A percentile compares a stretch with the other conserved stretches of the same genome.
These are phyloP conservation scores for Callithrix jacchus DNA, from an alignment of 2,113 vertebrate genomes.

Conservation along the genomic window DNA sequence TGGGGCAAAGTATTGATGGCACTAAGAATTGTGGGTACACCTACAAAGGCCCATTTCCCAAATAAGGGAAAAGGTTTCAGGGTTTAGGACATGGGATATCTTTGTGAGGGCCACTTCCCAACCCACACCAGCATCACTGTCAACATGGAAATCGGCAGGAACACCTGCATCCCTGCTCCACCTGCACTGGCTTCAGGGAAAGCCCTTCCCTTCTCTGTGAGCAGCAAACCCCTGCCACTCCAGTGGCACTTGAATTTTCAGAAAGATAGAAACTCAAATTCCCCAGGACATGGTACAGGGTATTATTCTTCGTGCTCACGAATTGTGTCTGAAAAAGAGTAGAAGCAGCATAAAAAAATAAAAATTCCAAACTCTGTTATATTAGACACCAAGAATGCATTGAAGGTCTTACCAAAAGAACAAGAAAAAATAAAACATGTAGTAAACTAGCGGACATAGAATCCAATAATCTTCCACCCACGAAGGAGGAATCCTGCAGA, in stretches of 20 bases:
- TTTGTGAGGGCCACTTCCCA: accelerated
- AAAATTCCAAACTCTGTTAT: neutral
- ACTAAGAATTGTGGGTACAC: too few species aligned
- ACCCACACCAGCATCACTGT: too few species aligned
- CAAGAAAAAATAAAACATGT: neutral
- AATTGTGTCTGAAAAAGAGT: neutral
- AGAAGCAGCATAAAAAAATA: neutral
- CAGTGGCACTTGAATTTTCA: neutral
- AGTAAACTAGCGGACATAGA: neutral
- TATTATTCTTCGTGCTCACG: too few species aligned
- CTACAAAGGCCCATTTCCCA: neutral
- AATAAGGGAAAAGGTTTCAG: too few species aligned
- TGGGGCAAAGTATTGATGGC: neutral
- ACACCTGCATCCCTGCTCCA: accelerated
- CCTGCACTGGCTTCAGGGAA: neutral
- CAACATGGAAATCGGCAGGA: accelerated
- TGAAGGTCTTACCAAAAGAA: neutral
- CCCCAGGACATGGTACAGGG: neutral
- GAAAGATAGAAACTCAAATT: neutral
- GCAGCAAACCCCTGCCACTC: too few species aligned
- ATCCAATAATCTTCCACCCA: accelerated
- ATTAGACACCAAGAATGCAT: neutral
- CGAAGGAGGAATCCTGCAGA: neutral
- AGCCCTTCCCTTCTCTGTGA: neutral
- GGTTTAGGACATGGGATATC: accelerated